Base-by-base conservation (phyloP, 2,888 invertebrate species). In the Syrphus vitripennis region DNA sequence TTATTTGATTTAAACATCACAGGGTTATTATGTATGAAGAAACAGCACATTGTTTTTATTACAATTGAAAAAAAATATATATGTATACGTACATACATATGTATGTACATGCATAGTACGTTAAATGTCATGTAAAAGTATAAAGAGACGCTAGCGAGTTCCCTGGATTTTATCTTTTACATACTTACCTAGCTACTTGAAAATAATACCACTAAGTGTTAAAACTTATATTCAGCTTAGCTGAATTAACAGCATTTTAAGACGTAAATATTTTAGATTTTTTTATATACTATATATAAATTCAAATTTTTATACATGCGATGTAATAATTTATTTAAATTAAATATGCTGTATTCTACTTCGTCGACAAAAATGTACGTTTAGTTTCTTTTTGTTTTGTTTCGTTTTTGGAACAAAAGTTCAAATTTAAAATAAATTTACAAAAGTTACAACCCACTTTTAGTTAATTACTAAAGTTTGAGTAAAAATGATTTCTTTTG, bases 1-100 rank as follows among this genome's bases (percentile, higher is more conserved):
- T 67, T 72, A 77, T 80, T 84, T 84, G 65, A 84, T 84, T 84
- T 72, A 72, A 69, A 72, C 80, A 84, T 84, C 84, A 84, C 84
- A 84, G 84, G 72, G 76, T 83, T 83, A 40, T n/a, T 67, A 45
- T 57, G 78, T 77, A 69, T 76, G 65, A 75, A 84, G 59, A 80
- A 76, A 79, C 74, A 84, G 71, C 70, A 80, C 80, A 57, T 57
- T 76, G 59, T 65, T 65, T 71, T 69, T 61, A 59, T 69, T 45
- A 72, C 42, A 61, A 57, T 48, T 48, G 16, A 10, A 37, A 21
- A 31, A 29, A 21, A 48, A 53, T 40, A 48, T 45, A n/a, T n/a
- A n/a, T n/a, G n/a, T n/a, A n/a, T n/a, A n/a, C n/a, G n/a, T n/a
- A n/a, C n/a, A n/a, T n/a, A n/a, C n/a, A n/a, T n/a, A n/a, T n/a